Evolutionary conservation across 1,140 invertebrate species (phyloP).

Genomic region (Pseudomyrmex pallidus): DNA sequence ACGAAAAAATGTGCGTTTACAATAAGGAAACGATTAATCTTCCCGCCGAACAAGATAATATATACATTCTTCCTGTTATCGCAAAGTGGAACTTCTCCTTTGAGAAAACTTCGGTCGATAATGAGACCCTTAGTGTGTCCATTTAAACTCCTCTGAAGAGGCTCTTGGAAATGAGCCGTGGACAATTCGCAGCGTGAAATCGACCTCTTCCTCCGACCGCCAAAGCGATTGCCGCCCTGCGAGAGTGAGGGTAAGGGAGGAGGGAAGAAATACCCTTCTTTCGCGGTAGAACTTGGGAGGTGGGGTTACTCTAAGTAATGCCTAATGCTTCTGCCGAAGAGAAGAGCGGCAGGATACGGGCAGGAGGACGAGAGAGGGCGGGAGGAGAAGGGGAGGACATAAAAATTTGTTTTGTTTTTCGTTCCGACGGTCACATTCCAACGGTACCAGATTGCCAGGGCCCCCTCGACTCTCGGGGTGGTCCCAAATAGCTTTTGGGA

Average conservation of each 20-base stretch:
- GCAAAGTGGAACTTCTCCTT: neutral
- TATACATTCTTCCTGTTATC: slow-evolving; percentile 1
- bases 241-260: slow-evolving; percentile 34
- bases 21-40: neutral
- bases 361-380: slow-evolving; percentile 1
- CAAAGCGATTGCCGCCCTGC: slow-evolving; percentile 59
- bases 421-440: slow-evolving; percentile 80
- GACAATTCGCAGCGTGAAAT: slow-evolving; percentile 82
- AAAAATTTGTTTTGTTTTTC: slow-evolving; percentile 81
- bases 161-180: slow-evolving; percentile 75
- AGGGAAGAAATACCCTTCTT: slow-evolving; percentile 62
- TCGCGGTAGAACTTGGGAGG: slow-evolving; percentile 62
- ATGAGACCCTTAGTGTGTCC: slow-evolving; percentile 47
- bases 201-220: slow-evolving; percentile 72
- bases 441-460: slow-evolving; percentile 80
- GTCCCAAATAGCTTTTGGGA: slow-evolving; percentile 80
- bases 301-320: slow-evolving; percentile 77
- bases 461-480: slow-evolving; percentile 78
- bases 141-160: slow-evolving; percentile 57
- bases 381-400: slow-evolving; percentile 74
- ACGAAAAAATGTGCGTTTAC: neutral
- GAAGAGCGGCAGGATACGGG: slow-evolving; percentile 42
- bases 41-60: slow-evolving; percentile 8
- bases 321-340: slow-evolving; percentile 77
- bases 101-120: slow-evolving; percentile 50